Conservation (phyloP, 2,113 vertebrate genomes). For the Elephas maximus region DNA sequence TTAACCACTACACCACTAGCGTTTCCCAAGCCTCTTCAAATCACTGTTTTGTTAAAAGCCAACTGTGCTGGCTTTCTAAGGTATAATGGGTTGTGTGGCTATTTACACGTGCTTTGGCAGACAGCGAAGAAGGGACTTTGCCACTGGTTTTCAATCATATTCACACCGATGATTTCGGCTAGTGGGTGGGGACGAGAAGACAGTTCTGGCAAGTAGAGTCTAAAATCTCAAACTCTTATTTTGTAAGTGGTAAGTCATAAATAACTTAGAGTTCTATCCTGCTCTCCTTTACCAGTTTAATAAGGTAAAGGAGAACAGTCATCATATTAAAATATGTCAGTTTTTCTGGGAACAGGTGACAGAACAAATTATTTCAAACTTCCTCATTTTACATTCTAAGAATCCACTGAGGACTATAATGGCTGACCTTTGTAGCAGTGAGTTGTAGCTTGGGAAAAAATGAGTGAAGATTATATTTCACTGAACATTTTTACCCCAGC, state of each 20-base stretch:
- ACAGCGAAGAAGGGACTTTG: background rate
- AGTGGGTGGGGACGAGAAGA: background rate
- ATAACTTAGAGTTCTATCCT: constrained; percentile 48
- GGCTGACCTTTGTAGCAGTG: constrained; percentile 52
- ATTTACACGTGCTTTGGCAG: background rate
- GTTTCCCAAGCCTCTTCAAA: background rate
- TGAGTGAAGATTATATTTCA: constrained; percentile 49
- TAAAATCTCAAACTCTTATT: constrained; percentile 45
- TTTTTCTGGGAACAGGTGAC: constrained; percentile 67
- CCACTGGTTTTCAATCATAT: background rate
- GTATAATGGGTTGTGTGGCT: background rate
- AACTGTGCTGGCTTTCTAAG: background rate
- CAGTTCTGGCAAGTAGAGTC: background rate
- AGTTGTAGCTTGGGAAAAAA: constrained; percentile 21
- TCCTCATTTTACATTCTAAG: constrained; percentile 42
- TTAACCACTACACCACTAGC: too few species aligned
- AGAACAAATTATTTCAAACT: constrained; percentile 68
- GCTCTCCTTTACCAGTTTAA: constrained; percentile 55
- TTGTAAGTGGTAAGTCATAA: constrained; percentile 42
- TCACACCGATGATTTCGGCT: background rate
- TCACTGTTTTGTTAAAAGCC: constrained; percentile 27
- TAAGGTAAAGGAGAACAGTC: constrained; percentile 59
- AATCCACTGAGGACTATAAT: constrained; percentile 29
- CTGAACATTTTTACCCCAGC: constrained; percentile 13
- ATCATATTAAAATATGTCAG: constrained; percentile 72